Evolutionary conservation across 2,888 invertebrate species (phyloP).

Genomic region (Druceiella hillmani): DNA sequence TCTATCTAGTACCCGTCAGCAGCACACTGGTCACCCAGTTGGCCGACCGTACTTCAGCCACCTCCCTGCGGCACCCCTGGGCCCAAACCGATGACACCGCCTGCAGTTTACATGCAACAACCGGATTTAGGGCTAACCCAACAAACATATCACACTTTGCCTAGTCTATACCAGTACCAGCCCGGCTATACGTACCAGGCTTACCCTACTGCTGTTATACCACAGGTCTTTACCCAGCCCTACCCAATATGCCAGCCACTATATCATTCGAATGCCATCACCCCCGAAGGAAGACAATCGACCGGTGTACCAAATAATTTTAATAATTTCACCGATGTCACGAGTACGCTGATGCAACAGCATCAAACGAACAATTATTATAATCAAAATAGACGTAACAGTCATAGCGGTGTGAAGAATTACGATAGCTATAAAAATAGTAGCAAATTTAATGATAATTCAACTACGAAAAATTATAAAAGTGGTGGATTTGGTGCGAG

Average conservation of each 20-base stretch:
- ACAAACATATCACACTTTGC: background rate
- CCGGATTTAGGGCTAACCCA: constrained; percentile 2
- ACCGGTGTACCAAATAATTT: too few species aligned
- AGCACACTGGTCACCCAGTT: background rate
- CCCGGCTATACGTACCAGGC: background rate
- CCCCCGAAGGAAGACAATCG: constrained; percentile 30
- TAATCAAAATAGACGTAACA: too few species aligned
- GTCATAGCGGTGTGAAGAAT: constrained; percentile 5
- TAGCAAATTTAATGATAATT: background rate
- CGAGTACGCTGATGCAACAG: too few species aligned
- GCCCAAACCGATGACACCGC: constrained; percentile 9
- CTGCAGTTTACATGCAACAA: constrained; percentile 8
- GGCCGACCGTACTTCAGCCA: background rate
- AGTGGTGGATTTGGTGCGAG: too few species aligned
- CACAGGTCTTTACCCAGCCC: constrained; percentile 34
- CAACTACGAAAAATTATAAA: too few species aligned
- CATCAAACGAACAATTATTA: too few species aligned
- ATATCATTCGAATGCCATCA: constrained; percentile 31
- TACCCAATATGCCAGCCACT: constrained; percentile 28
- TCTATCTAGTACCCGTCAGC: constrained; percentile 4
- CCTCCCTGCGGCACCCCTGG: background rate
- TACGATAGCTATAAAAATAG: constrained; percentile 4
- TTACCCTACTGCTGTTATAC: constrained; percentile 2
- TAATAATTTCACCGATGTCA: too few species aligned
- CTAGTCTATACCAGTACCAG: constrained; percentile 3